Evolutionary conservation across 2,797 vertebrate species (phyloP).

Genomic region (Pelodytes ibericus): DNA sequence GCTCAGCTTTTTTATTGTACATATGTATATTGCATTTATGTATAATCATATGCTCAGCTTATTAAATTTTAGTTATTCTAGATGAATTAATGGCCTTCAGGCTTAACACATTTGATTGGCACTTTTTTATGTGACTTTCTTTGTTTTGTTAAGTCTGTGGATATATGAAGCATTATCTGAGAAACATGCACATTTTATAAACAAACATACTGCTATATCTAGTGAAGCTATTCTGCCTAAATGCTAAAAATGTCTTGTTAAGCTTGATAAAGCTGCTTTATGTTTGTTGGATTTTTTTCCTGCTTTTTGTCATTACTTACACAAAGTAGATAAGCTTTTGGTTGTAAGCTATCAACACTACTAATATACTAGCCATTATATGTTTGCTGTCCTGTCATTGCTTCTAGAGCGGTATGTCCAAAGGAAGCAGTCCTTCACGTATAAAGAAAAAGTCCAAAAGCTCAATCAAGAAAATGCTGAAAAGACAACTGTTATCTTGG

Average conservation of each 20-base stretch:
- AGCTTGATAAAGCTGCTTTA: conserved; percentile 37
- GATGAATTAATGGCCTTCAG: no score
- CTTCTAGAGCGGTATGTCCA: conserved; percentile 70
- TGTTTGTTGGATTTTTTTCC: neutral
- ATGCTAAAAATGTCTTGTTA: neutral
- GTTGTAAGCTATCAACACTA: conserved; percentile 34
- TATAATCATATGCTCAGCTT: no score
- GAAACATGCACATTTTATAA: no score
- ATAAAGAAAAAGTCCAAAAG: conserved; percentile 75
- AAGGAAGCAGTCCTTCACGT: conserved; percentile 72
- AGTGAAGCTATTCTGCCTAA: neutral
- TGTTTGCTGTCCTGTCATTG: conserved; percentile 58
- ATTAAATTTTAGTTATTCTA: no score
- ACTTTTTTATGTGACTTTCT: no score
- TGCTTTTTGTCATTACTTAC: conserved; percentile 25
- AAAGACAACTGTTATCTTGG: conserved; percentile 60
- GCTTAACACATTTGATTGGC: no score
- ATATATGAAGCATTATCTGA: no score
- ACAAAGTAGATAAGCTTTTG: conserved; percentile 31
- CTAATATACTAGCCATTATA: conserved; percentile 42
- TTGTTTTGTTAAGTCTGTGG: no score
- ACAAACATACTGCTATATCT: neutral
- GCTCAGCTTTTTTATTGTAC: no score
- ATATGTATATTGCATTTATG: no score
- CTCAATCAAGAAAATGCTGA: conserved; percentile 82